Percentiles rank a stretch among this genome's conserved stretches.
These are phyloP conservation scores for Glyphotaelius pellucidus DNA, from an alignment of 2,888 invertebrate genomes.

Conservation along the genomic window DNA sequence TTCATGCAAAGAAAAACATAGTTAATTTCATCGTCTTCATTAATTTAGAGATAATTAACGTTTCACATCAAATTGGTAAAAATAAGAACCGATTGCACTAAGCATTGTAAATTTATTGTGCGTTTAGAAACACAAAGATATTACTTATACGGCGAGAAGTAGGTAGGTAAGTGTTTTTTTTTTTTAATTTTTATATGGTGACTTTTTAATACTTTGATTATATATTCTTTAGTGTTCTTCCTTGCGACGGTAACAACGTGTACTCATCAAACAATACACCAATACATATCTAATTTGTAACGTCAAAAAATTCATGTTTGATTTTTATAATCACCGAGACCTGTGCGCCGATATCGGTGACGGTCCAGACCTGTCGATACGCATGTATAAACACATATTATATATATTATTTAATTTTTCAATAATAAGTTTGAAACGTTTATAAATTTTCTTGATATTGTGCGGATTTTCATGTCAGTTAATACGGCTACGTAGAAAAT, in stretches of 20 bases:
- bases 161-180: too few species aligned
- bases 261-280: conserved; percentile 50
- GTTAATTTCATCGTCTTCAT: too few species aligned
- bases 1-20: too few species aligned
- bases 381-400: not conserved
- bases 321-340: conserved; percentile 57
- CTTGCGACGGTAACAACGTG: conserved; percentile 30
- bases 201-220: not conserved
- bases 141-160: not conserved
- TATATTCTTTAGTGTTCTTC: conserved; percentile 13
- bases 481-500: not conserved
- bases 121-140: not conserved
- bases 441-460: not conserved
- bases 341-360: conserved; percentile 40
- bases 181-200: not conserved
- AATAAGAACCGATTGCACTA: not conserved
- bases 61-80: not conserved
- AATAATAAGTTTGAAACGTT: not conserved
- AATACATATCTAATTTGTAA: conserved; percentile 59
- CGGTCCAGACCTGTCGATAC: not conserved
- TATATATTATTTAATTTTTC: not conserved
- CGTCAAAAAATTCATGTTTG: conserved; percentile 55
- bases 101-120: not conserved
- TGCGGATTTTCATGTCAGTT: not conserved
- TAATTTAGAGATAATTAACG: too few species aligned